Conservation (phyloP, 1,140 invertebrate species). For the Magallana ariakensis region DNA sequence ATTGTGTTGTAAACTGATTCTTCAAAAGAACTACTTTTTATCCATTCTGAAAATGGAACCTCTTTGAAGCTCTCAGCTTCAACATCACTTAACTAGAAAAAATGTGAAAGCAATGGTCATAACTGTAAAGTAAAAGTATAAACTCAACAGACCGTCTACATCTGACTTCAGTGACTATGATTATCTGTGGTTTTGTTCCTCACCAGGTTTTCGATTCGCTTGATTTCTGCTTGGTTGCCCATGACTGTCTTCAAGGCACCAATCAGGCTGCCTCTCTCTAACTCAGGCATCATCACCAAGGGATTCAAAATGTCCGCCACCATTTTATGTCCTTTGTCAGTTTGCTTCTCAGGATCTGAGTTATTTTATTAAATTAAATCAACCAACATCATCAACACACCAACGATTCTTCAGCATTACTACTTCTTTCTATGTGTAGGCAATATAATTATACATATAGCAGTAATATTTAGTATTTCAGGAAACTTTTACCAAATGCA, state of each 20-base stretch:
- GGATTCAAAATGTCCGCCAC: conserved; percentile 11
- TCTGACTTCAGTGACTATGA: too few relatives aligned
- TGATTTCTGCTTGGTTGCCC: conserved; percentile 24
- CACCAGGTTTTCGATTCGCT: not conserved
- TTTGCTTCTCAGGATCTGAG: conserved; percentile 6
- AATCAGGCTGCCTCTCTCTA: not conserved
- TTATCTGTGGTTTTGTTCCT: too few relatives aligned
- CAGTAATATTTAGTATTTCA: too few relatives aligned
- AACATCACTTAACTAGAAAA: not conserved
- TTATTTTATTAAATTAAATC: not conserved
- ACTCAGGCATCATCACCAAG: not conserved
- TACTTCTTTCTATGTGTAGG: too few relatives aligned
- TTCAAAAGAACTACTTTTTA: conserved; percentile 1
- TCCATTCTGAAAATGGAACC: conserved; percentile 6
- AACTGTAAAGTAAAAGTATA: too few relatives aligned
- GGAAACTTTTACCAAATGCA: too few relatives aligned
- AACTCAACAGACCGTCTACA: too few relatives aligned
- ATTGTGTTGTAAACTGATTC: conserved; percentile 1
- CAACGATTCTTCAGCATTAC: too few relatives aligned
- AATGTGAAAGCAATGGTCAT: not conserved
- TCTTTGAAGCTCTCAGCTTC: not conserved
- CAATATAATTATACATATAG: too few relatives aligned
- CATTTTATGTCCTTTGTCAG: not conserved
- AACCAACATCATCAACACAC: too few relatives aligned
- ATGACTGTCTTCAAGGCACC: not conserved